Evolutionary conservation across 2,888 invertebrate genomes (phyloP), one percentile per base, ranked within the genome.

Genomic region (Griposia aprilina): DNA sequence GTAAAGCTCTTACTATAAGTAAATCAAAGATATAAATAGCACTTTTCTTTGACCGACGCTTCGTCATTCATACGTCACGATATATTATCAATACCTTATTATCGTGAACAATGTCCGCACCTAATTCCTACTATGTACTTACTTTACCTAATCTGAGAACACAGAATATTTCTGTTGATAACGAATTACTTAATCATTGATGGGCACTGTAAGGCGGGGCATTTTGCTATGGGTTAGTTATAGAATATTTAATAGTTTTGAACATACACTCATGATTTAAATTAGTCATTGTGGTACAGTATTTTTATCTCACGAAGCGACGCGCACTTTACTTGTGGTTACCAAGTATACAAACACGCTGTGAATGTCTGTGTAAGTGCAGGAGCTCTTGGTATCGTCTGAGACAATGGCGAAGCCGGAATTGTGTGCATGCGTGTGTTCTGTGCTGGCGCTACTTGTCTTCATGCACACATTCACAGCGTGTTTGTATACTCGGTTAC

Each of bases 21-120:
- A 13, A 55, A 7, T 11, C 0, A 41, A 26, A 55, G 0, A 30
- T 63, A 57, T 57, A 45, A 26, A 50, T 55, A 45, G 1, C 15
- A 55, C 13, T 59, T 65, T 50, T 52, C 17, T 36, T 57, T 17
- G 20, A 52, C 45, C 62, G 78, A 63, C 63, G 63, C 65, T 45
- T 65, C n/a, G 62, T 65, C 57, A 79, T 23, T 17, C 63, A n/a
- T 30, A 23, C 23, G 17, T 52, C 52, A 65, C 5, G 5, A 79
- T 52, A 68, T 48, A 65, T 36, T 48, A 79, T 65, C 45, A 68
- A 62, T 68, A 45, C 30, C 5, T 23, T 41, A 55, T 66, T 79
- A 81, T 81, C 84, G 59, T 78, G 30, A 68, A 77, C 26, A 52
- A 57, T 79, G 36, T 59, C 68, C 52, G 23, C 80, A 69, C 83